A percentile compares a stretch with the other conserved stretches of the same genome.
phyloP scores from a whole-genome alignment of 2,888 invertebrate genomes.

The Ariolimax columbianus region DNA sequence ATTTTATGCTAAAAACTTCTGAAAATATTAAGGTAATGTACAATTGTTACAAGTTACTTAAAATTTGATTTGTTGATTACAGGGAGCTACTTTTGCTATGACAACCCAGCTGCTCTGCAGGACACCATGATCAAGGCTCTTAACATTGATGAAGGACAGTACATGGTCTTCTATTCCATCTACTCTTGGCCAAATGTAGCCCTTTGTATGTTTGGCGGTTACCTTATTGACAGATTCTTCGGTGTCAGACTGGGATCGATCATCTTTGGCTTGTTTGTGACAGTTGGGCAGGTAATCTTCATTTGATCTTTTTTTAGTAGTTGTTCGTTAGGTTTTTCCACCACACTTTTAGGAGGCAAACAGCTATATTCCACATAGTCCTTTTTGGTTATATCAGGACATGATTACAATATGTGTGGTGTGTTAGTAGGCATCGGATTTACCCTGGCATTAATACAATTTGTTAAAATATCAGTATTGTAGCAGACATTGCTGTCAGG shows the following conservation, averaged over 20 bases:
- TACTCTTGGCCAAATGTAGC: conserved; percentile 99
- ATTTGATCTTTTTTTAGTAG: not conserved
- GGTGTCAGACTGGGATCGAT: conserved; percentile 94
- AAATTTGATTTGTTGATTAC: conserved; percentile 63
- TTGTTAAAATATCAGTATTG: no score
- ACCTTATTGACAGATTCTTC: conserved; percentile 95
- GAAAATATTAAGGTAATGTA: no score
- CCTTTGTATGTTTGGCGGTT: conserved; percentile 96
- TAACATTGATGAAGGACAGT: conserved; percentile 88
- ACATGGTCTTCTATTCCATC: conserved; percentile 91
- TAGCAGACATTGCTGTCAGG: no score
- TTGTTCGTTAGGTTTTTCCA: no score
- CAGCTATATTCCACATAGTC: no score
- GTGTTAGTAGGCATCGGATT: no score
- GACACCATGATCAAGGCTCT: conserved; percentile 91
- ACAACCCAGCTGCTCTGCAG: conserved; percentile 95
- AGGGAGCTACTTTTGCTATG: conserved; percentile 99
- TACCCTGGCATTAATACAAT: no score
- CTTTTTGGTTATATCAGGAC: no score
- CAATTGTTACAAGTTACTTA: not conserved
- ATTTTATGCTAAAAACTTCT: no score
- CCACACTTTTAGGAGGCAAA: no score
- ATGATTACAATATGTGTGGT: no score
- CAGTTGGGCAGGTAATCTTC: conserved; percentile 86
- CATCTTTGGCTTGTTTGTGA: conserved; percentile 91